phyloP scores from a whole-genome alignment of 2,797 vertebrate species.

The Miopithecus talapoin region DNA sequence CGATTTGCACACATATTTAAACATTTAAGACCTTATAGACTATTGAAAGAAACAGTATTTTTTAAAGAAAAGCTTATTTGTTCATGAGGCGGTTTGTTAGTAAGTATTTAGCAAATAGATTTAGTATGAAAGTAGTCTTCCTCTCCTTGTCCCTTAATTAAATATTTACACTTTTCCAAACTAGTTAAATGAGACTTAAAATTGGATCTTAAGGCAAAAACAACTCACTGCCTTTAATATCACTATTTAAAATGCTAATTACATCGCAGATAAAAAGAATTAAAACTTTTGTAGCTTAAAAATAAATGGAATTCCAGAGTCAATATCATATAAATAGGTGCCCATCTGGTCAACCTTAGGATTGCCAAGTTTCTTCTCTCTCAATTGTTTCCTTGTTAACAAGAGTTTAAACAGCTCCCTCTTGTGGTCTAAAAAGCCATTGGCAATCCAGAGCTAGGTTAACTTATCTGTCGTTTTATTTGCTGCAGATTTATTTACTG shows the following conservation, averaged over 20 bases:
- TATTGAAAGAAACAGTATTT: not conserved
- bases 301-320: slow-evolving; percentile 73
- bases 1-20: slow-evolving; percentile 3
- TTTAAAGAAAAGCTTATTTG: slow-evolving; percentile 32
- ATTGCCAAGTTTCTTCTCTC: slow-evolving; percentile 46
- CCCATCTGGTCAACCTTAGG: not conserved
- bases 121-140: slow-evolving; percentile 36
- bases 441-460: not conserved
- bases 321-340: slow-evolving; percentile 71
- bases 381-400: not conserved
- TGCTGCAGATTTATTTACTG: not conserved
- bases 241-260: slow-evolving; percentile 63
- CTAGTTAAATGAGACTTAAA: slow-evolving; percentile 58
- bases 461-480: not conserved
- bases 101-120: not conserved
- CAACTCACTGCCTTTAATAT: not conserved
- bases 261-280: slow-evolving; percentile 48
- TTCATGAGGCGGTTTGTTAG: not conserved
- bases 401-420: slow-evolving; percentile 80
- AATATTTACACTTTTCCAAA: slow-evolving; percentile 37
- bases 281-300: slow-evolving; percentile 66
- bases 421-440: slow-evolving; percentile 74
- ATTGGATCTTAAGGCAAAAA: slow-evolving; percentile 62
- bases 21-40: not conserved
- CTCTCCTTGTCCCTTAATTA: slow-evolving; percentile 37